Evolutionary conservation across 2,888 invertebrate species (phyloP).

Genomic region (Heliconius erato): DNA sequence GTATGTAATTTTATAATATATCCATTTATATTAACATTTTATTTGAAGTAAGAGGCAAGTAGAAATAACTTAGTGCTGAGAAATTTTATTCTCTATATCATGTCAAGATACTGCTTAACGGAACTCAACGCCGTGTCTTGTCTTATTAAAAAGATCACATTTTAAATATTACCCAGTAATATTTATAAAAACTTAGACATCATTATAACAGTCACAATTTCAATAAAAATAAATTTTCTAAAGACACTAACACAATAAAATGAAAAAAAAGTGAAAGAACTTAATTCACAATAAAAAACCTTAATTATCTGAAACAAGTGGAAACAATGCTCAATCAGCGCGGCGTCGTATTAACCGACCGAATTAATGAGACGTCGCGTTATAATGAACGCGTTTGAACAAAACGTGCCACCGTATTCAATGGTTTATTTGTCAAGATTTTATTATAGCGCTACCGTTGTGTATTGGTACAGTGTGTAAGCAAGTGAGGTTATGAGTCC

Average conservation of each 20-base stretch:
- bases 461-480: neutral
- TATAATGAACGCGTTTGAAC: conserved; percentile 28
- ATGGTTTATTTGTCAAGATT: conserved; percentile 12
- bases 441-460: neutral
- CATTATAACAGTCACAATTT: too few relatives aligned
- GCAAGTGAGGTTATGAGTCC: too few relatives aligned
- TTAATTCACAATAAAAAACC: conserved; percentile 25
- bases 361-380: conserved; percentile 28
- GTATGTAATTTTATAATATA: too few relatives aligned
- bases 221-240: neutral
- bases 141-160: too few relatives aligned
- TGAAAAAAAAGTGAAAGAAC: neutral
- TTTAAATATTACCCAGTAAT: too few relatives aligned
- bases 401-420: conserved; percentile 7
- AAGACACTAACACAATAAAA: neutral
- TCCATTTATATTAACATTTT: too few relatives aligned
- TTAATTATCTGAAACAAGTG: conserved; percentile 27
- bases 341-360: conserved; percentile 21
- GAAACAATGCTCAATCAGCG: conserved; percentile 26
- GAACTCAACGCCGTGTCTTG: too few relatives aligned
- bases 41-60: too few relatives aligned
- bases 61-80: too few relatives aligned
- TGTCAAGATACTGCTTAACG: too few relatives aligned
- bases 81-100: too few relatives aligned
- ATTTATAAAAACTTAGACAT: too few relatives aligned